Evolutionary conservation across 35 echinoderm and acorn worm species (phyloP), one percentile per base, ranked within the genome.

Genomic region (Apostichopus japonicus): DNA sequence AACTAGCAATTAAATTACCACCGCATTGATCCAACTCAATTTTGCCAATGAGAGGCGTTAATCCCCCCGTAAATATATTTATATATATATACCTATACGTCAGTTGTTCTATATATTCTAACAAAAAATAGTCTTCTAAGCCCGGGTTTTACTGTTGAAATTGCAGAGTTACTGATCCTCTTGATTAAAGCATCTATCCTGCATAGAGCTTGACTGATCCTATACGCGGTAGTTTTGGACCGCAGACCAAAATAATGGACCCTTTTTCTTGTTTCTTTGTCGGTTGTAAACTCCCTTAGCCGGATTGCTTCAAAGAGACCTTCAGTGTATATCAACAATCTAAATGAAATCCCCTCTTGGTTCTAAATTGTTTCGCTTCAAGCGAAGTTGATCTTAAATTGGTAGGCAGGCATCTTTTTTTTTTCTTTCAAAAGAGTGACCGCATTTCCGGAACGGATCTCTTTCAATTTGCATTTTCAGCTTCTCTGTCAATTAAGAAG

Each of bases 271-370:
- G 25, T 10, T 24, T 23, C 81, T 84, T 84, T 84, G 81, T 84
- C 81, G 81, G 53, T 84, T 75, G 1, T 75, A 23, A 57, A 58
- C 57, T 84, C 21, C 55, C 57, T 24, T 58, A 21, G 81, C 54
- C 81, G 81, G 81, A 58, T 19, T 58, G 54, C 81, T 84, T 84
- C 81, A 84, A 84, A 84, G 81, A n/a, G 17, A 19, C 8, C 53
- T 57, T 10, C 53, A 57, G 11, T 11, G 15, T 23, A 84, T 58
- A 84, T 84, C 81, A 58, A 59, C 54, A 84, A 58, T 53, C 81
- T 57, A 84, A 84, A 84, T 84, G 81, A 84, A 84, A 84, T 84
- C 81, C 56, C 81, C 54, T 23, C 54, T 84, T 84, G 81, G 81
- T 21, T 84, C 55, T 57, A 57, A 56, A 84, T 23, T 84, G 56